phyloP scores from a whole-genome alignment of 2,888 invertebrate species.

The Drosophila demipolita region DNA sequence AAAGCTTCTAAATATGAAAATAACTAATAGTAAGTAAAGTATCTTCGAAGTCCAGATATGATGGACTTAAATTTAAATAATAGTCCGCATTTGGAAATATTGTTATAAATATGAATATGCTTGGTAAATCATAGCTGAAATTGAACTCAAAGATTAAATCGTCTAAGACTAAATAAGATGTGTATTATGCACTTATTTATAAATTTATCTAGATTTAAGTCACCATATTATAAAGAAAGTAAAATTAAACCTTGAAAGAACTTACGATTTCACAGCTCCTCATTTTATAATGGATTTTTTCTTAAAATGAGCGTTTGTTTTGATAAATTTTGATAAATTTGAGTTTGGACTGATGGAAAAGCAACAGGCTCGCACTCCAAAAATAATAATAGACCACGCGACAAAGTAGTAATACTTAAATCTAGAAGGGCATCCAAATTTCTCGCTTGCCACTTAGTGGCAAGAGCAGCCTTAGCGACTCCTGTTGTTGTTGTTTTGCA shows the following conservation, averaged over 20 bases:
- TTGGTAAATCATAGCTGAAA: not conserved
- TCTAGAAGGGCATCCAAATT: not conserved
- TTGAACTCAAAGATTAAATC: not conserved
- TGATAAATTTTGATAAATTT: no score
- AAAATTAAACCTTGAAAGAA: no score
- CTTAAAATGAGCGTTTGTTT: not conserved
- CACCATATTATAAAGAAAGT: no score
- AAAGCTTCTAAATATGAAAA: not conserved
- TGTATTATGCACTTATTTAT: no score
- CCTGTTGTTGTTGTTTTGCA: not conserved
- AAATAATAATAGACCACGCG: no score
- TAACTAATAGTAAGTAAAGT: not conserved
- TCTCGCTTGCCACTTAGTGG: not conserved
- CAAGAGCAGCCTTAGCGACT: not conserved
- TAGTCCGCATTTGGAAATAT: not conserved
- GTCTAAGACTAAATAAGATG: not conserved
- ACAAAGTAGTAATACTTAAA: not conserved
- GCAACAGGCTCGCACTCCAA: no score
- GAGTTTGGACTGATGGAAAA: no score
- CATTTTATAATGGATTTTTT: not conserved
- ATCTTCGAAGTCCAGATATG: no score
- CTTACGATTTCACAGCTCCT: no score
- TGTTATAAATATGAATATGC: not conserved
- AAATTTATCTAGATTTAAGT: no score
- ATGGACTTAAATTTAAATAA: not conserved